Evolutionary conservation across 2,888 invertebrate genomes (phyloP).

Genomic region (Philonicus albiceps): DNA sequence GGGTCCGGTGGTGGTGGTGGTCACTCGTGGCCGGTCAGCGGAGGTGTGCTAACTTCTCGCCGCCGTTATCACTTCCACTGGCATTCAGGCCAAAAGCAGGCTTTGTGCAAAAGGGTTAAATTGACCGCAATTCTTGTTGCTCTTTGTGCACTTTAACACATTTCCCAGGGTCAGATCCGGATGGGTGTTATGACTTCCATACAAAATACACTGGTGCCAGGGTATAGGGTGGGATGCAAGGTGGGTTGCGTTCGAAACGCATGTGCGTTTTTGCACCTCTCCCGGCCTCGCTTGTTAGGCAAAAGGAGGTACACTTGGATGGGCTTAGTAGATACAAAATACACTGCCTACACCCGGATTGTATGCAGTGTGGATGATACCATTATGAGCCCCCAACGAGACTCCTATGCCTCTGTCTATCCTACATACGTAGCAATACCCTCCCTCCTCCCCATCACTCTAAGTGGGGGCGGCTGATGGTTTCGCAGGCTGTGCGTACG

Average conservation of each 20-base stretch:
- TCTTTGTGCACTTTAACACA: constrained; percentile 38
- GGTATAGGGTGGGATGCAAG: not conserved
- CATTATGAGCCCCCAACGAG: not conserved
- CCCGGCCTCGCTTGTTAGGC: not conserved
- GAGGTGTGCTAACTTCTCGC: constrained; percentile 42
- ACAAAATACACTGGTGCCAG: not conserved
- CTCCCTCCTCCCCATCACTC: not conserved
- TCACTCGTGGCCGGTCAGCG: not conserved
- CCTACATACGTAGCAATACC: constrained; percentile 4
- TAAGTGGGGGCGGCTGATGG: not conserved
- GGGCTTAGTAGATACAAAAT: not conserved
- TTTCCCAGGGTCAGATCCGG: not conserved
- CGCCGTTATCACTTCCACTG: constrained; percentile 38
- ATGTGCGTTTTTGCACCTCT: constrained; percentile 39
- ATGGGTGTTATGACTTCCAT: not conserved
- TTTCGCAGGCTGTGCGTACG: not conserved
- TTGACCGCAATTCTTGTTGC: constrained; percentile 42
- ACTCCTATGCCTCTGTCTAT: not conserved
- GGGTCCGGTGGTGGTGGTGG: not conserved
- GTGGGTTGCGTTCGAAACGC: constrained; percentile 15
- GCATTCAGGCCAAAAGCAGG: constrained; percentile 21
- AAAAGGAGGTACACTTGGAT: not conserved
- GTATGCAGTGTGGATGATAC: constrained; percentile 12
- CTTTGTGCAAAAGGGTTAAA: constrained; percentile 35
- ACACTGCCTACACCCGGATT: not conserved